Evolutionary conservation across 1,140 invertebrate genomes (phyloP).

Genomic region (Listronotus bonariensis): DNA sequence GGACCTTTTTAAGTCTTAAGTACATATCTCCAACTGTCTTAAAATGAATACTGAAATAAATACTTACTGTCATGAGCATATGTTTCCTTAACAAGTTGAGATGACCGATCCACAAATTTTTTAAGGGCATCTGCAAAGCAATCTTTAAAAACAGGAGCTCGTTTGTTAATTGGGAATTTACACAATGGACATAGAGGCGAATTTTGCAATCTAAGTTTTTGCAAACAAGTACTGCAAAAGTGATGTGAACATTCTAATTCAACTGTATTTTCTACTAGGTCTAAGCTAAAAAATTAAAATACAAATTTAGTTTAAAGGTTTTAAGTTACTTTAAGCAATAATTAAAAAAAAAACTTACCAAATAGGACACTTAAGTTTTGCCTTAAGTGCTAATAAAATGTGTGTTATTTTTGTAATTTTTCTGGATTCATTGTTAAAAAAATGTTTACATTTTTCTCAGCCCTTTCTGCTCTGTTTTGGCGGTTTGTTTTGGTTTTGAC

Average conservation of each 20-base stretch:
- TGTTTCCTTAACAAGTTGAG: slow-evolving; percentile 28
- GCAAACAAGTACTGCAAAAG: slow-evolving; percentile 29
- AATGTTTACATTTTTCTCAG: too few relatives aligned
- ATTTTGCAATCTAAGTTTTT: not conserved
- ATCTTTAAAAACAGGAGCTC: slow-evolving; percentile 26
- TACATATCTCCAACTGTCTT: too few relatives aligned
- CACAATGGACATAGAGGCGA: slow-evolving; percentile 29
- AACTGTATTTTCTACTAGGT: slow-evolving; percentile 20
- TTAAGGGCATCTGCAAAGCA: slow-evolving; percentile 22
- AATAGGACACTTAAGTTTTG: slow-evolving; percentile 36
- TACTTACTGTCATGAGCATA: slow-evolving; percentile 30
- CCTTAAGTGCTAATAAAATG: slow-evolving; percentile 18
- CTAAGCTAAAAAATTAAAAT: slow-evolving; percentile 23
- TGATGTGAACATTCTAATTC: slow-evolving; percentile 33
- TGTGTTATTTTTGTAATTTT: slow-evolving; percentile 22
- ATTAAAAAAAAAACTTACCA: slow-evolving; percentile 27
- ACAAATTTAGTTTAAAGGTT: too few relatives aligned
- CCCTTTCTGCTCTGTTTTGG: too few relatives aligned
- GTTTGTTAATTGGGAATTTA: slow-evolving; percentile 21
- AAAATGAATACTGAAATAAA: too few relatives aligned
- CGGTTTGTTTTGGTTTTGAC: too few relatives aligned
- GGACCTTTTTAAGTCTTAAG: too few relatives aligned
- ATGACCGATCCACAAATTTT: slow-evolving; percentile 23
- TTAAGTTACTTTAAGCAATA: too few relatives aligned
- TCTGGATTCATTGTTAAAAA: slow-evolving; percentile 23